Base-by-base conservation (phyloP, 2,888 invertebrate genomes). In the Coleophora flavipennella region DNA sequence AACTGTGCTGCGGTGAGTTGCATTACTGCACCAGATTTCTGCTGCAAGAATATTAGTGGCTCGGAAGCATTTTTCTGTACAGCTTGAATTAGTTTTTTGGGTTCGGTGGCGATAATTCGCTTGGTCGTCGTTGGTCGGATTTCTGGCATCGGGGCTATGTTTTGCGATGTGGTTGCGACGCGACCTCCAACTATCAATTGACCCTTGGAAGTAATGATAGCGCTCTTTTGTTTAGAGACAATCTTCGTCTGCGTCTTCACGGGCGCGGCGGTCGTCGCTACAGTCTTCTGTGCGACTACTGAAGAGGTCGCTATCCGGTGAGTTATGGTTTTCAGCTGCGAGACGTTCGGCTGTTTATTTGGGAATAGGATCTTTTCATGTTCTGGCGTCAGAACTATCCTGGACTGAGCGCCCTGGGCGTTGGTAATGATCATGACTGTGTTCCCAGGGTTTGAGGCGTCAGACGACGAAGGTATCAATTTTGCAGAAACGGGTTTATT, bases 371-470 rank as follows among this genome's bases (percentile, higher is more conserved):
- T 77, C 60, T 87, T 87, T 50, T 88, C 88, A 53, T 89, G 88
- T 44, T 88, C 87, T 0, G 89, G 88, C 7, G 88, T 88, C 34
- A 89, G 67, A 2, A 89, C 71, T 52, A 89, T 83, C 48, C 87
- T 75, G 12, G 88, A 88, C 49, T 88, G 88, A 20, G 86, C 78
- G 11, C 89, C 89, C 55, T 88, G 87, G 39, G 88, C 85, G 53
- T 89, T 87, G 1, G 89, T 89, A 36, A 89, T 86, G 31, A 89
- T 87, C 89, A 89, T 89, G 20, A 89, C 86, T 39, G 88, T 88
- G 51, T 86, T 79, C 8, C 78, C 78, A n/a, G 79, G 60, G 1
- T 77, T 60, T 39, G 51, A 65, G 8, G 68, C 50, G 20, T 79
- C 78, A 1, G 71, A 54, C 8, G 70, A 61, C 2, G 77, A 60